These are phyloP conservation scores for Caenorhabditis doughertyi DNA, from an alignment of 2,888 invertebrate species.

Conservation along the genomic window DNA sequence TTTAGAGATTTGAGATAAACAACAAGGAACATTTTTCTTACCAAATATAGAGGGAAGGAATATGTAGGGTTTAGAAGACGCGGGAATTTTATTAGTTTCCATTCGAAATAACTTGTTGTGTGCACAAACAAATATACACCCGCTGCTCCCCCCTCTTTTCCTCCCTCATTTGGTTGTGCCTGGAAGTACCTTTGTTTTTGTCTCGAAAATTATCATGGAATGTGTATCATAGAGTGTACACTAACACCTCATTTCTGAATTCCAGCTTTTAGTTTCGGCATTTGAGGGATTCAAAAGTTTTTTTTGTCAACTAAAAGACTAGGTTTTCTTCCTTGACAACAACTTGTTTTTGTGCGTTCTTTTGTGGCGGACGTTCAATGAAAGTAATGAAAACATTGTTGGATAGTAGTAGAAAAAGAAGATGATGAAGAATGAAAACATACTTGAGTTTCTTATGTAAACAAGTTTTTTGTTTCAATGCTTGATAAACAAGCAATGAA, in stretches of 20 bases:
- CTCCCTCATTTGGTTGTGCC: constrained; percentile 21
- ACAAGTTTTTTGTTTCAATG: constrained; percentile 40
- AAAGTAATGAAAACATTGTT: constrained; percentile 26
- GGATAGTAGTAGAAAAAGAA: neutral
- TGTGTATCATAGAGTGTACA: constrained; percentile 29
- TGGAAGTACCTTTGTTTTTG: constrained; percentile 52
- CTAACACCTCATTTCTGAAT: constrained; percentile 17
- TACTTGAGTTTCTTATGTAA: constrained; percentile 45
- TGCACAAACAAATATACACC: constrained; percentile 13
- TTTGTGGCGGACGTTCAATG: constrained; percentile 33
- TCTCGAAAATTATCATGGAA: constrained; percentile 35
- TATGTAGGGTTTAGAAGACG: no score
- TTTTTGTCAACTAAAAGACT: neutral
- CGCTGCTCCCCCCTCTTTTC: no score
- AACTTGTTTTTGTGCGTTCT: constrained; percentile 57
- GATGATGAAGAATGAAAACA: constrained; percentile 28
- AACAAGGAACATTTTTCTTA: constrained; percentile 29
- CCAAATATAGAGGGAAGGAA: neutral
- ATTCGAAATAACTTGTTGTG: constrained; percentile 46
- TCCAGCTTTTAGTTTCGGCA: constrained; percentile 11
- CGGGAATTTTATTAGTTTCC: constrained; percentile 49
- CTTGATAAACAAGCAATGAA: constrained; percentile 11
- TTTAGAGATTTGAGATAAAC: constrained; percentile 28
- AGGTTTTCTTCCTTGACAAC: constrained; percentile 38
- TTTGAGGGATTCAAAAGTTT: constrained; percentile 1